Percentiles rank a stretch among this genome's conserved stretches.
Conservation (phyloP, 1,140 invertebrate species). For the Tetramorium simillimum region DNA sequence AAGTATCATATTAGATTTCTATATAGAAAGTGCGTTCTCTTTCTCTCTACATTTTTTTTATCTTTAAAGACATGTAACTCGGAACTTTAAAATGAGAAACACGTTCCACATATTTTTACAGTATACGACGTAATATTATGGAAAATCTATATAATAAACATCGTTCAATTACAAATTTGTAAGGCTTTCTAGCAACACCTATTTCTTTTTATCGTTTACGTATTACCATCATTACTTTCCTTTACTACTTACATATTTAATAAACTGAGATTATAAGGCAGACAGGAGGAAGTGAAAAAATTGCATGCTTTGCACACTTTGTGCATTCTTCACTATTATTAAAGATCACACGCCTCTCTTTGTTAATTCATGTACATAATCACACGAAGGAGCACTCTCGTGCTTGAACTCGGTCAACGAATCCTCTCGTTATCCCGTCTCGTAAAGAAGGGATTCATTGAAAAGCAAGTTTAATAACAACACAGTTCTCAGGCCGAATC, state of each 20-base stretch:
- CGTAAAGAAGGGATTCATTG: conserved; percentile 54
- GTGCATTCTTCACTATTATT: not conserved
- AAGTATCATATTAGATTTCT: conserved; percentile 14
- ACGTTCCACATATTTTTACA: not conserved
- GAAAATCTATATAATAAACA: not conserved
- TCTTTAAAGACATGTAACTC: not conserved
- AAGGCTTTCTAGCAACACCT: not conserved
- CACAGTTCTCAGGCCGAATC: conserved; percentile 21
- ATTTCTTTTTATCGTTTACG: not conserved
- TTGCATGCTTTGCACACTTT: not conserved
- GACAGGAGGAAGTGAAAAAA: not conserved
- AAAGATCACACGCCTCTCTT: not conserved
- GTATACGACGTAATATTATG: not conserved
- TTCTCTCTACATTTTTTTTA: not conserved
- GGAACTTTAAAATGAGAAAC: not conserved
- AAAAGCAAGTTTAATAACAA: conserved; percentile 48
- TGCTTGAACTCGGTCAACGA: conserved; percentile 3
- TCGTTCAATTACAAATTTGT: not conserved
- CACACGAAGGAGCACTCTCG: conserved; percentile 8
- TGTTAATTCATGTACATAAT: not conserved
- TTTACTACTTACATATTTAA: not conserved
- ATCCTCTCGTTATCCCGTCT: not conserved
- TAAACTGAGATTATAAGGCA: not conserved
- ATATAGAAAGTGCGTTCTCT: conserved; percentile 14
- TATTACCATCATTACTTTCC: conserved; percentile 17